Evolutionary conservation across 2,797 vertebrate genomes (phyloP).

Genomic region (Lagorchestes hirsutus): DNA sequence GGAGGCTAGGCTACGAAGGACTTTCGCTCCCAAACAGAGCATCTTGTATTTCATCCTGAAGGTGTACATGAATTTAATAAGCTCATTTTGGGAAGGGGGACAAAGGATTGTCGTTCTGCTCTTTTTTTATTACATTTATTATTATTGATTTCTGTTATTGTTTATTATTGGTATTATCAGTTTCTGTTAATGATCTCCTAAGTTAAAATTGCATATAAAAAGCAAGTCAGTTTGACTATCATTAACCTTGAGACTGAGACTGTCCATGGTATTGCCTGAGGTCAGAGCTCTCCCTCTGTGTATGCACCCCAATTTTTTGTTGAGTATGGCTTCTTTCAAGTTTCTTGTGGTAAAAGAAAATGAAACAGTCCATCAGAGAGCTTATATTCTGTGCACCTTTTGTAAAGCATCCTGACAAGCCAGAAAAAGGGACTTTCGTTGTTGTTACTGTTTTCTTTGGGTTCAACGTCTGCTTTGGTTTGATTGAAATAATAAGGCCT

Average conservation of each 20-base stretch:
- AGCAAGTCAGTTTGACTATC: not conserved
- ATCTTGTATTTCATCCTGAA: not conserved
- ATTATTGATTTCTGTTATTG: not conserved
- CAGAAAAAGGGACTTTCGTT: not conserved
- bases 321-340: constrained; percentile 37
- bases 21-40: not conserved
- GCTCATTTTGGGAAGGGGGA: not conserved
- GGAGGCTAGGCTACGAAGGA: not conserved
- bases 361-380: constrained; percentile 57
- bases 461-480: constrained; percentile 68
- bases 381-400: not conserved
- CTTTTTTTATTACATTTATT: not conserved
- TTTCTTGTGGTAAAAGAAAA: constrained; percentile 61
- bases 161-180: constrained; percentile 4
- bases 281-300: not conserved
- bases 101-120: not conserved
- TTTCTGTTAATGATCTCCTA: not conserved
- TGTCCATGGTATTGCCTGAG: not conserved
- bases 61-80: not conserved
- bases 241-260: constrained; percentile 3
- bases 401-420: constrained; percentile 16
- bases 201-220: constrained; percentile 15
- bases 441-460: constrained; percentile 38
- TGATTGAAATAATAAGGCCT: constrained; percentile 66
- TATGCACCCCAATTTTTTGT: not conserved